Evolutionary conservation across 2,797 vertebrate species (phyloP), one percentile per base, ranked within the genome.

Genomic region (Florisuga fusca): DNA sequence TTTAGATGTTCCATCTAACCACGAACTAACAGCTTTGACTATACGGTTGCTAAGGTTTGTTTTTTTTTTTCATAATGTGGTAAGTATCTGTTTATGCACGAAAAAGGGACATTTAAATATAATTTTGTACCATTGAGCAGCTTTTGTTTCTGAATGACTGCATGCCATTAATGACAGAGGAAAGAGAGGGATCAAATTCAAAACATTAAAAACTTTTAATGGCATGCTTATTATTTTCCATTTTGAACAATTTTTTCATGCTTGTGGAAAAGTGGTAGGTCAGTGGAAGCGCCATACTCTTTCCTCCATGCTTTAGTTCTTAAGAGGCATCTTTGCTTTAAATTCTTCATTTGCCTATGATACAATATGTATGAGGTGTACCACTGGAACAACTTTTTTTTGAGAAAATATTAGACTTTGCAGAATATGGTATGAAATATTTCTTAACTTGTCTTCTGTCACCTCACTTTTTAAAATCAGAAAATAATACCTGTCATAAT

Each of bases 71-170:
- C 14, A 31, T 81, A 82, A 84, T 62, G 12, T 27, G 25, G 26
- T 66, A 85, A 87, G 27, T 33, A 71, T 84, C 38, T 72, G 10
- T 73, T 87, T 69, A 36, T 18, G 8, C 7, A 33, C 0, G 1
- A 50, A 95, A 83, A 76, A 45, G 63, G 79, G 45, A 73, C 15
- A 84, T 84, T 93, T 80, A 82, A 58, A 73, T 72, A 76, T 74
- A 71, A 93, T 78, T 93, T n/a, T 6, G 3, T 63, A 64, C 31
- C 4, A 1, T 12, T 83, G 62, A 96, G n/a, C 17, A 82, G 22
- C 57, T 85, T 74, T 61, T 88, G 36, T 36, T 82, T 38, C 41
- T 88, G 36, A 91, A 67, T 84, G 72, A 33, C 16, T 85, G 12
- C 20, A 29, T 75, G 12, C 4, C 2, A 11, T 89, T 94, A 77